These are phyloP conservation scores for Reinhardtius hippoglossoides DNA, from an alignment of 2,113 vertebrate species.

Conservation along the genomic window DNA sequence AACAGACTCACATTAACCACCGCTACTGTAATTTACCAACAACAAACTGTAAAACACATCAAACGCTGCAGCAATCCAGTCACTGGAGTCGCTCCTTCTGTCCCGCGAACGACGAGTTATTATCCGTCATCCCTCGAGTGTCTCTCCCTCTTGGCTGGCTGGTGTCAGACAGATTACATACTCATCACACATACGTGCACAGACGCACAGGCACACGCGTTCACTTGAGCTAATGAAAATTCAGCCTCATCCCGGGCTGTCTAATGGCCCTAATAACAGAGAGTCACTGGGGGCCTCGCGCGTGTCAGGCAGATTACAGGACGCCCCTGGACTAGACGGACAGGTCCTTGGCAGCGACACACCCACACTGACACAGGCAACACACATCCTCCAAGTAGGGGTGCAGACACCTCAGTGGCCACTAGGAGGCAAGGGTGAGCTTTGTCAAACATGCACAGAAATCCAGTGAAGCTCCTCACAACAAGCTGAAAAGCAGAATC, in stretches of 20 bases:
- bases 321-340: slow-evolving; percentile 68
- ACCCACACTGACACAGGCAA: slow-evolving; percentile 54
- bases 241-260: slow-evolving; percentile 70
- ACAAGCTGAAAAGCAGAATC: slow-evolving; percentile 36
- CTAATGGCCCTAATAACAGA: slow-evolving; percentile 81
- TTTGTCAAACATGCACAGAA: slow-evolving; percentile 51
- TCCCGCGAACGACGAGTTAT: slow-evolving; percentile 42
- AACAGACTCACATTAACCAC: slow-evolving; percentile 26
- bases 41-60: slow-evolving; percentile 25
- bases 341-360: slow-evolving; percentile 69
- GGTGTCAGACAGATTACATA: slow-evolving; percentile 80
- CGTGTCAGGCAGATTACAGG: slow-evolving; percentile 82
- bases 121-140: slow-evolving; percentile 58
- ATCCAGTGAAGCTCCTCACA: slow-evolving; percentile 23
- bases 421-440: slow-evolving; percentile 90
- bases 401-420: slow-evolving; percentile 59
- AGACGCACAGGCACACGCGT: slow-evolving; percentile 35
- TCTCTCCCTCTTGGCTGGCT: slow-evolving; percentile 67
- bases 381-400: not conserved
- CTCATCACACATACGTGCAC: slow-evolving; percentile 66
- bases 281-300: slow-evolving; percentile 74
- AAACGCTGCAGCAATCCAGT: slow-evolving; percentile 19
- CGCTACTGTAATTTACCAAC: slow-evolving; percentile 34
- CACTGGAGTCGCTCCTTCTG: slow-evolving; percentile 36
- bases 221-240: slow-evolving; percentile 78